Evolutionary conservation across 2,888 invertebrate species (phyloP).

Genomic region (Melinaea marsaeus): DNA sequence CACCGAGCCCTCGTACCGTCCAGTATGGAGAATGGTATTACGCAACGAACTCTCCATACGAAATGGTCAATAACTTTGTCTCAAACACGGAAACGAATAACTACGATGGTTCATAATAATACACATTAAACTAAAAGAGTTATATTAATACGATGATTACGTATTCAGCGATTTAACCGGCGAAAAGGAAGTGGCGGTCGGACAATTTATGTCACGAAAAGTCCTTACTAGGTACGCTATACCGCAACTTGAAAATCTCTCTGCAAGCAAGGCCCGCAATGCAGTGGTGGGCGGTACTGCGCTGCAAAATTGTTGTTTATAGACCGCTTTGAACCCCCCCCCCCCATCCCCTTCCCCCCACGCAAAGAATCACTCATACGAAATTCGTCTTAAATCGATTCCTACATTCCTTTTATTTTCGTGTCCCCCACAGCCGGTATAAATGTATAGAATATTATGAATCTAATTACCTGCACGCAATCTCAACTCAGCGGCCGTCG

Average conservation of each 20-base stretch:
- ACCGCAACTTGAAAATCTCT: slow-evolving; percentile 28
- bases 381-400: slow-evolving; percentile 10
- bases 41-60: too few species aligned
- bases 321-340: slow-evolving; percentile 11
- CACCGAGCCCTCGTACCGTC: background rate
- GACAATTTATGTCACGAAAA: slow-evolving; percentile 29
- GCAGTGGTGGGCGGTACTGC: slow-evolving; percentile 31
- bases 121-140: too few species aligned
- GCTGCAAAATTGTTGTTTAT: slow-evolving; percentile 43
- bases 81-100: too few species aligned
- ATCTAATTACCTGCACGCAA: slow-evolving; percentile 30
- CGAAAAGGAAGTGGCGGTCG: slow-evolving; percentile 24
- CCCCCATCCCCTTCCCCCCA: slow-evolving; percentile 23
- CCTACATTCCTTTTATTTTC: slow-evolving; percentile 5
- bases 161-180: slow-evolving; percentile 23
- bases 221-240: slow-evolving; percentile 29
- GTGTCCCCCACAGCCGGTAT: background rate
- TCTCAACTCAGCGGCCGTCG: slow-evolving; percentile 23
- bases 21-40: too few species aligned
- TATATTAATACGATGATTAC: background rate
- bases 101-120: too few species aligned
- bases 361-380: slow-evolving; percentile 37
- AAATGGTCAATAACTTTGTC: too few species aligned
- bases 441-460: slow-evolving; percentile 25
- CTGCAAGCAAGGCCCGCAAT: slow-evolving; percentile 36